Conservation (phyloP, 2,113 vertebrate species). For the Cyphomyrus discorhynchus region DNA sequence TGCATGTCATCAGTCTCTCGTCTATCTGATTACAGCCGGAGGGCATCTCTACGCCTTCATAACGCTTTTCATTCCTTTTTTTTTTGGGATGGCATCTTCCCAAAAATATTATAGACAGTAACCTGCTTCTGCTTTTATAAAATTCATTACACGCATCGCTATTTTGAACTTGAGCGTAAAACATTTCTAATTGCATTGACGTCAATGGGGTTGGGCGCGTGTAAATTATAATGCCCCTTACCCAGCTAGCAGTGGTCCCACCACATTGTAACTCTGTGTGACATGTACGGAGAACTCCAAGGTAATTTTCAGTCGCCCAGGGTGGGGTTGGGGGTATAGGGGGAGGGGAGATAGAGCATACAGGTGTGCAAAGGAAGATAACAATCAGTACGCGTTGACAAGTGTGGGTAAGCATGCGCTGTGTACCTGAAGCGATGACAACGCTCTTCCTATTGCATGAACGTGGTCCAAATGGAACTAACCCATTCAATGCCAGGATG, state of each 20-base stretch:
- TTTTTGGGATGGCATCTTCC: neutral
- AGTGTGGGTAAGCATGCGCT: conserved; percentile 18
- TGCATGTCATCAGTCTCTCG: neutral
- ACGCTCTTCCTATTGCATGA: conserved; percentile 34
- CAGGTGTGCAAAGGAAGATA: conserved; percentile 15
- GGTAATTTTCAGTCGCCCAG: neutral
- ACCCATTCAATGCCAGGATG: conserved; percentile 7
- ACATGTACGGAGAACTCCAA: neutral
- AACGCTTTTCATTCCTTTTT: neutral
- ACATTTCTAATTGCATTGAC: neutral
- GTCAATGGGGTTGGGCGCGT: neutral
- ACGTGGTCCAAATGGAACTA: neutral
- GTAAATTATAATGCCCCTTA: neutral
- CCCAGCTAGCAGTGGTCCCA: neutral
- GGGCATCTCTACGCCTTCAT: neutral
- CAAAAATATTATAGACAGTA: neutral
- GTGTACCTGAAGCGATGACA: neutral
- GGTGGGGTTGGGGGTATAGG: neutral
- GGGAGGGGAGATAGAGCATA: neutral
- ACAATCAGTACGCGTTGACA: conserved; percentile 19
- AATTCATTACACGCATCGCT: neutral
- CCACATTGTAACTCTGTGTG: neutral
- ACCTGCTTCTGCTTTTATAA: neutral
- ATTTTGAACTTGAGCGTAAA: neutral
- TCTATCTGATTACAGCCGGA: neutral